Conservation (phyloP, 2,888 invertebrate species). For the Pharmacophagus antenor region DNA sequence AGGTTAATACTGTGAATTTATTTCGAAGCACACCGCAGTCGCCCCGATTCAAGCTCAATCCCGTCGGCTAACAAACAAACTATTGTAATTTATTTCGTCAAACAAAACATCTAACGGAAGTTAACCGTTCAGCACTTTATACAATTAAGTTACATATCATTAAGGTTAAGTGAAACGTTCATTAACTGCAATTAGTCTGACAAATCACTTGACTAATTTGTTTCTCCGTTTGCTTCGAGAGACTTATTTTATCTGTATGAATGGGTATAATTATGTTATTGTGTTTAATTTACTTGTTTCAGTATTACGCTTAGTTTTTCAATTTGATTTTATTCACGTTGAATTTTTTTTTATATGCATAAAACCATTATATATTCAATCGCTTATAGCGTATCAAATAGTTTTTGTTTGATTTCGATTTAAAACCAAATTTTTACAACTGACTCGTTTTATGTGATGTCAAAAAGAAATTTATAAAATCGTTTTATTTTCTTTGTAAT, state of each 20-base stretch:
- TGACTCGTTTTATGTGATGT: background rate
- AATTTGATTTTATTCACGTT: too few relatives aligned
- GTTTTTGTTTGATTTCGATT: too few relatives aligned
- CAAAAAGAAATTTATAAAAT: background rate
- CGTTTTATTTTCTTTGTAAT: background rate
- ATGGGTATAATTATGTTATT: background rate
- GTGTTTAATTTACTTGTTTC: background rate
- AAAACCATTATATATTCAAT: too few relatives aligned
- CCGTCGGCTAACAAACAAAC: background rate
- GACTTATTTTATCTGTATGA: background rate
- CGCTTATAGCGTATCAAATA: too few relatives aligned
- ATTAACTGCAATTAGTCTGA: constrained; percentile 26
- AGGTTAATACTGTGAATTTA: background rate
- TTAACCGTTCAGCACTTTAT: constrained; percentile 17
- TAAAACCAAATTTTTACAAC: background rate
- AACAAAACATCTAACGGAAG: constrained; percentile 8
- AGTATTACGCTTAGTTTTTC: too few relatives aligned
- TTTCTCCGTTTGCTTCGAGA: constrained; percentile 11
- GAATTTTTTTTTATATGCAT: too few relatives aligned
- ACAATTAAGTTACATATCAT: constrained; percentile 10
- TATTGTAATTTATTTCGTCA: background rate
- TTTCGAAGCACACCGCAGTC: background rate
- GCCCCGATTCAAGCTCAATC: background rate
- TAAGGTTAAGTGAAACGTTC: constrained; percentile 20
- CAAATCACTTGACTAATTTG: constrained; percentile 27